Evolutionary conservation across 2,797 vertebrate species (phyloP), one percentile per base, ranked within the genome.

Genomic region (Coranthus polyacanthus): DNA sequence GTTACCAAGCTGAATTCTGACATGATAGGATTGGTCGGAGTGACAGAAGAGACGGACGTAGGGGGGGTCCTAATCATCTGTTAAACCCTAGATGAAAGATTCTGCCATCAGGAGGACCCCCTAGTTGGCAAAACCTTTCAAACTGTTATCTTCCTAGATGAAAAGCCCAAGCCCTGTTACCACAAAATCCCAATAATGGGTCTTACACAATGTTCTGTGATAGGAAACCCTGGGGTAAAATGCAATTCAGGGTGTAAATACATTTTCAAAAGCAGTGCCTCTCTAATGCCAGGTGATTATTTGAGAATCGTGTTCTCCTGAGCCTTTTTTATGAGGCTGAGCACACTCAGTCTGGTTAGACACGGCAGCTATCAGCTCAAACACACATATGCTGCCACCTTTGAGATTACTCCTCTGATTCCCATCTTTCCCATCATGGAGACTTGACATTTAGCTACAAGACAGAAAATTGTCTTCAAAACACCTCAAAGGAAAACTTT

Each of bases 371-470:
- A 88, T 87, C 84, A 78, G 83, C 85, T 81, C 68, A 77, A 78
- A 86, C 60, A 74, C 79, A 84, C 50, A 53, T 36, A 9, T 29
- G 50, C 76, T 77, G 80, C 72, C 80, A 69, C 85, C 79, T 89
- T 87, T 73, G 73, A 87, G 84, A 92, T 90, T 87, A 82, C 79
- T 24, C 59, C 81, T 78, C 75, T 78, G 78, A 91, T 92, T 91
- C 80, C 56, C 82, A 87, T 89, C 75, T 81, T 72, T 78, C 51
- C 75, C 76, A 81, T 87, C 83, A 75, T 45, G 53, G 59, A 82
- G 72, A 82, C 84, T 87, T 92, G 88, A 92, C 89, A 92, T 92
- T 93, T 93, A 84, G 81, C 81, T 86, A 84, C 81, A 68, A 88
- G 79, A 79, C 72, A 75, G 75, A 89, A 90, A 88, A 85, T 79